Evolutionary conservation across 2,888 invertebrate genomes (phyloP), one percentile per base, ranked within the genome.

Genomic region (Protula sp.): DNA sequence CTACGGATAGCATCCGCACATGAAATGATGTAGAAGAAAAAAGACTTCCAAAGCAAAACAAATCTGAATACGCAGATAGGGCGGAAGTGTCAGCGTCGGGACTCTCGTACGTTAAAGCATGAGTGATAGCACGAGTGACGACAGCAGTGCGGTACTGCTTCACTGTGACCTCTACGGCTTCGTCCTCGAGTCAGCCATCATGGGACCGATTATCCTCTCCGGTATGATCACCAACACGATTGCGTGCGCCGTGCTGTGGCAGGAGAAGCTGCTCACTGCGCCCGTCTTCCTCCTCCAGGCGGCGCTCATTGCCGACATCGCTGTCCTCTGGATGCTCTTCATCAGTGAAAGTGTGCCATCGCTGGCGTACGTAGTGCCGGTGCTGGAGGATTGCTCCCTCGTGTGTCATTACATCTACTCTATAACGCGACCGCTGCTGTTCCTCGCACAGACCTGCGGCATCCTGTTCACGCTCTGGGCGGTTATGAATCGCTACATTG

Each of bases 261-360:
- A 47, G 26, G 57, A 64, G 19, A 38, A 56, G 30, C 26, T 30
- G 4, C 28, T 31, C 27, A 28, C 60, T 28, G 29, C 57, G n/a
- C n/a, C 59, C 47, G 58, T 58, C 4, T 61, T 60, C 45, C 56
- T 65, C 22, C 51, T 65, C 14, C 56, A 63, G 30, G 60, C 60
- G 14, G 38, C 57, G 19, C 9, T 60, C 30, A 48, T 58, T 14
- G 60, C 65, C 4, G 63, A 65, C 55, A 52, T 61, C 2, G 56
- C 50, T 30, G 53, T 61, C 19, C 28, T 63, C 4, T 65, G 65
- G 65, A 61, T 65, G 59, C 30, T 65, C n/a, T 65, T 61, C 56
- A 55, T 65, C 2, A 59, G 54, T 22, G 61, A 65, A 30, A 45
- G 48, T 4, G n/a, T 65, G 2, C 65, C 65, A n/a, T 55, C 55